Evolutionary conservation across 2,113 vertebrate species (phyloP).

Genomic region (Hemibagrus wyckioides): DNA sequence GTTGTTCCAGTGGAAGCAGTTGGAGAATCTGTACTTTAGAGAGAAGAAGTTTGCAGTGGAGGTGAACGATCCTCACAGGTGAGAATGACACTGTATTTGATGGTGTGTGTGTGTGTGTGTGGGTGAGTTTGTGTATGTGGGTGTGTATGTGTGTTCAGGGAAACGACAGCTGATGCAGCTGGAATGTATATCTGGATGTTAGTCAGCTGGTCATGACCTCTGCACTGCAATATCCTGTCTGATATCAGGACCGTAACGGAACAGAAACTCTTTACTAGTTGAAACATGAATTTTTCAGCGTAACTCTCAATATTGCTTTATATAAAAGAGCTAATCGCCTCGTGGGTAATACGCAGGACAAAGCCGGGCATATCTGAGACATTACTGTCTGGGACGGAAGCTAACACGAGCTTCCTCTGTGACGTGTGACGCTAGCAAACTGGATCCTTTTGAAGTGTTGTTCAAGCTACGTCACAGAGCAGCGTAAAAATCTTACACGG

Average conservation of each 20-base stretch:
- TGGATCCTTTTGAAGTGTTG: not conserved
- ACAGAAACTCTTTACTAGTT: not conserved
- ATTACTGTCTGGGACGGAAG: not conserved
- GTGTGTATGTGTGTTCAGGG: not conserved
- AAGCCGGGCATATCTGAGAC: not conserved
- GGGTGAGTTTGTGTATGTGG: not conserved
- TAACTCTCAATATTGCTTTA: not conserved
- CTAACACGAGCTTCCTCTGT: not conserved
- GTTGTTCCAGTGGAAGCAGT: constrained; percentile 98
- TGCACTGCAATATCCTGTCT: not conserved
- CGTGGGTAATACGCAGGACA: not conserved
- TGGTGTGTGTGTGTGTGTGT: constrained; percentile 4
- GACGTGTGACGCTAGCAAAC: not conserved
- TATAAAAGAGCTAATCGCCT: not conserved
- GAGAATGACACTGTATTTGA: constrained; percentile 53
- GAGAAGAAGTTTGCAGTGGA: constrained; percentile 99
- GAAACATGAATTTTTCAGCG: not conserved
- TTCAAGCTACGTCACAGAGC: not conserved
- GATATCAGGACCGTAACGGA: not conserved
- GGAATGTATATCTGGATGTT: not conserved
- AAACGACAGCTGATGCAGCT: not conserved
- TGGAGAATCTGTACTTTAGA: constrained; percentile 97
- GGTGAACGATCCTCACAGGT: constrained; percentile 97
- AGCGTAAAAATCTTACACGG: not conserved
- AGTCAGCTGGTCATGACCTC: constrained; percentile 7